Evolutionary conservation across 2,113 vertebrate species (phyloP), one percentile per base, ranked within the genome.

Genomic region (Halcyon malimbica): DNA sequence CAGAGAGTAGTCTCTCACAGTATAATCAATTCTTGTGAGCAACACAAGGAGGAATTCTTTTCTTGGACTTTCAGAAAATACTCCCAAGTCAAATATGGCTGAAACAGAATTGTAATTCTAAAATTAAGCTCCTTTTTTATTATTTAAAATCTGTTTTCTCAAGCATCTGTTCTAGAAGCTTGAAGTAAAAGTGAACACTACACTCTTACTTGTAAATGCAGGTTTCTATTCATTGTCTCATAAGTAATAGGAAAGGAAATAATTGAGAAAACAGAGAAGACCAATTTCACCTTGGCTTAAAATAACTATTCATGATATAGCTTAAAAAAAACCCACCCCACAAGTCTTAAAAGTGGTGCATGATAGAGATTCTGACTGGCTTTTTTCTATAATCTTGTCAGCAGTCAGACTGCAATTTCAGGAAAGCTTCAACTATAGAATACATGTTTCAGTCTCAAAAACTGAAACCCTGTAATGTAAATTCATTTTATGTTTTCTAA

Each of bases 401-500:
- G 35, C 76, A 94, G 64, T 20, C 63, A 94, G 88, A 23, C 26
- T 93, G 13, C 68, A 87, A 56, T 94, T 96, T 87, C 83, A 85
- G 35, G 54, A 83, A 42, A 68, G 20, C 44, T 91, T 78, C 73
- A 39, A 51, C 90, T 96, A 41, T 24, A 33, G 12, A 91, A 82
- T 3, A 10, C 83, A 70, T 48, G 56, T 59, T 87, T 86, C 82
- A 82, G 16, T 70, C 37, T 79, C 88, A 68, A 68, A 97, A 93
- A 79, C 10, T 76, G 33, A 74, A 75, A 87, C 7, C 91, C 89
- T 60, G 63, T 95, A 91, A 86, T 56, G 68, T 84, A 74, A 96
- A 91, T 89, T 83, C 20, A 65, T 92, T 65, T 92, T 94, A 89
- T 29, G 50, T 53, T 96, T 95, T 97, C 60, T 84, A 96, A 76